Evolutionary conservation across 1,140 invertebrate species (phyloP), one percentile per base, ranked within the genome.

Genomic region (Papilio helenus): DNA sequence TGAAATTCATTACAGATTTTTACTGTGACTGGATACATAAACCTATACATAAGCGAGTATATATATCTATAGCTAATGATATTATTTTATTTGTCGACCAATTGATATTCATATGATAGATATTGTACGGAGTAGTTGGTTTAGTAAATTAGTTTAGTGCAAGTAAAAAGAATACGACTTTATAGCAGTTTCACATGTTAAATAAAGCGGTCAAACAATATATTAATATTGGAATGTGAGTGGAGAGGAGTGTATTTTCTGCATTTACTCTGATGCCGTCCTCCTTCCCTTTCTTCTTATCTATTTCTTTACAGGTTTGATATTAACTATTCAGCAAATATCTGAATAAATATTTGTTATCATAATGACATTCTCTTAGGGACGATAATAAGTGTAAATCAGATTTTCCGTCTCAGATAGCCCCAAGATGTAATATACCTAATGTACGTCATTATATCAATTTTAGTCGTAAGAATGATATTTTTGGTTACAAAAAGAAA

Each of bases 401-500:
- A 68, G 12, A 34, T 16, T 68, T 68, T 34, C 5, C 26, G 73
- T 77, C 76, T 77, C 76, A 77, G 76, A 77, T 77, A 77, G 76
- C 55, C 76, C 76, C 34, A 61, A 44, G 34, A 65, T 42, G 34
- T 72, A 12, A 44, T 44, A 42, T 42, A 44, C 20, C 16, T 23
- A 5, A 39, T 72, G 12, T 72, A 44, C 23, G 14, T 29, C 65
- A 74, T 61, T 20, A n/a, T 51, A 46, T 44, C 16, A 46, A 44
- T 74, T 73, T 51, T 18, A 68, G n/a, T 23, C 65, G 79, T 49
- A 68, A 14, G 34, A 68, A 79, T 72, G 72, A 44, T 72, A 5
- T 34, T 76, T 76, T 80, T 82, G 20, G 65, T 72, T 80, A 39
- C 81, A 80, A 80, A 82, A 83, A 72, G 82, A 86, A 86, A 82